A percentile compares a stretch with the other conserved stretches of the same genome.
These are phyloP conservation scores for Regulus satrapa DNA, from an alignment of 2,113 vertebrate genomes.

Conservation along the genomic window DNA sequence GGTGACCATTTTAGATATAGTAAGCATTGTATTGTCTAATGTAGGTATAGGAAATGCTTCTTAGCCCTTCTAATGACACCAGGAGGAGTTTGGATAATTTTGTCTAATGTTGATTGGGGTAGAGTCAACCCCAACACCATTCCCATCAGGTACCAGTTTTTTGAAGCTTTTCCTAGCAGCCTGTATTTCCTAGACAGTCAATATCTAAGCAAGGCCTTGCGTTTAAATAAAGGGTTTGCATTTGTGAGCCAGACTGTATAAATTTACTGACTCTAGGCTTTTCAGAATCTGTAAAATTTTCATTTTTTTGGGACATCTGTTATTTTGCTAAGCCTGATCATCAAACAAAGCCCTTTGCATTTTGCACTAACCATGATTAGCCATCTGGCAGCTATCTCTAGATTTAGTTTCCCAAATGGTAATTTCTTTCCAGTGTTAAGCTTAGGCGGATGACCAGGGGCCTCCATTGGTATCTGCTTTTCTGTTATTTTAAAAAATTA, in stretches of 20 bases:
- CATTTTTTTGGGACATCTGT: neutral
- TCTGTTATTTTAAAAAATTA: slow-evolving; percentile 51
- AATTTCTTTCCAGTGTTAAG: slow-evolving; percentile 46
- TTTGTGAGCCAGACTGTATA: neutral
- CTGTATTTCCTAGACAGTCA: neutral
- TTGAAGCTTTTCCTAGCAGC: neutral
- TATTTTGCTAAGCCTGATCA: neutral
- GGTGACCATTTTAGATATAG: neutral
- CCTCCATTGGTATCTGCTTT: slow-evolving; percentile 1
- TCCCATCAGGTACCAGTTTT: neutral
- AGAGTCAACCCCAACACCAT: neutral
- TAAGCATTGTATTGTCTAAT: neutral
- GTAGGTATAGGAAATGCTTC: neutral
- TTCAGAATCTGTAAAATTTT: neutral
- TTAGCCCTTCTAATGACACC: neutral
- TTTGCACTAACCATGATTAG: slow-evolving; percentile 25
- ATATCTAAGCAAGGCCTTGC: neutral
- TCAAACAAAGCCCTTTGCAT: neutral
- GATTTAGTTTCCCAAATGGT: neutral
- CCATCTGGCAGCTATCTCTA: slow-evolving; percentile 43
- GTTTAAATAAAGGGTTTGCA: neutral
- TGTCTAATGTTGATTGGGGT: neutral
- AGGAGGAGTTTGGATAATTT: neutral
- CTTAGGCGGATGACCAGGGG: neutral
- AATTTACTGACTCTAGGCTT: neutral